A percentile compares a stretch with the other conserved stretches of the same genome.
phyloP scores from a whole-genome alignment of 1,140 invertebrate species.

The Drosophila watanabei region DNA sequence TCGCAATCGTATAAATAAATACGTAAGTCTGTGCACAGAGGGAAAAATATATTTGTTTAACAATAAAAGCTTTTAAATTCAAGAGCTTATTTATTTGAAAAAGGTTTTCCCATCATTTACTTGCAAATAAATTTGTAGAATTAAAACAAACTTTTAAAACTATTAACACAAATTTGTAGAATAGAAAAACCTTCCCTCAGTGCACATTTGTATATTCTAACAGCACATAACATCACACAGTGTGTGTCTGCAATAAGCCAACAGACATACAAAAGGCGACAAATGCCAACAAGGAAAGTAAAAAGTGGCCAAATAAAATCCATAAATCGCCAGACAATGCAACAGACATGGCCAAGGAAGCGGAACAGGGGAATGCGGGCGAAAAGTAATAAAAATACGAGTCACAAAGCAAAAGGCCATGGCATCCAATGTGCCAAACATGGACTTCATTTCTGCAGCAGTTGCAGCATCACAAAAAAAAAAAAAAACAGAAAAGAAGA shows the following conservation, averaged over 20 bases:
- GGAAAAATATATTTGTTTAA: neutral
- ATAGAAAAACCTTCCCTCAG: neutral
- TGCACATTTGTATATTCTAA: constrained; percentile 7
- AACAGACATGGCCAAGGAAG: constrained; percentile 30
- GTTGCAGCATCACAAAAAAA: constrained; percentile 16
- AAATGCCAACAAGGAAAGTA: constrained; percentile 72
- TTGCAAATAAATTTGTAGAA: no score
- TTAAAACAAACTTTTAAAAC: no score
- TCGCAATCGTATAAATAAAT: constrained; percentile 41
- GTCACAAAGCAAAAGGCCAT: constrained; percentile 46
- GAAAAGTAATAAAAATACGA: constrained; percentile 68
- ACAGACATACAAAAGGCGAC: constrained; percentile 76
- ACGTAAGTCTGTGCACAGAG: neutral
- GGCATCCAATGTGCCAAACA: constrained; percentile 46
- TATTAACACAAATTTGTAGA: neutral
- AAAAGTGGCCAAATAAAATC: constrained; percentile 82
- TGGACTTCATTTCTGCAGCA: constrained; percentile 61
- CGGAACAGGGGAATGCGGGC: constrained; percentile 4
- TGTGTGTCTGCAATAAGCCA: constrained; percentile 72
- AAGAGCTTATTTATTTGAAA: no score
- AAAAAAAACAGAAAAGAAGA: no score
- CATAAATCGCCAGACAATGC: constrained; percentile 81
- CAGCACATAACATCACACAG: constrained; percentile 42
- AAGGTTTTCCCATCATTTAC: no score
- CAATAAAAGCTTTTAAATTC: no score